A percentile compares a stretch with the other conserved stretches of the same genome.
Conservation (phyloP, 2,797 vertebrate genomes). For the Catostomus latipinnis region DNA sequence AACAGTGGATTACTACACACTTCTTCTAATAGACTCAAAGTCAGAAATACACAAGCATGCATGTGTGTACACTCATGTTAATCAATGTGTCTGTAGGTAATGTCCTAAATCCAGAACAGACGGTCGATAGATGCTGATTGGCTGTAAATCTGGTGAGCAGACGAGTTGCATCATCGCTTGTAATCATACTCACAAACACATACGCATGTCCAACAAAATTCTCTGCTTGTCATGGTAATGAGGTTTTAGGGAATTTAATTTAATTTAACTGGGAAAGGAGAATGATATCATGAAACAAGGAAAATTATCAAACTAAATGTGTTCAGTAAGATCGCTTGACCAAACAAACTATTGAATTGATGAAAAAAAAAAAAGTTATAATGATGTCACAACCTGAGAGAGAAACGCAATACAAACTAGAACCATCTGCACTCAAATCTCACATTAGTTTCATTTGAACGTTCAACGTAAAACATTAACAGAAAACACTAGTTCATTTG, state of each 20-base stretch:
- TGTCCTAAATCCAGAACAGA: slow-evolving; percentile 79
- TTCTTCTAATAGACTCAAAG: slow-evolving; percentile 14
- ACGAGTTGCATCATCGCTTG: slow-evolving; percentile 83
- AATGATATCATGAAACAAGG: slow-evolving; percentile 5
- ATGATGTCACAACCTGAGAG: not conserved
- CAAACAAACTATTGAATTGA: too few relatives aligned
- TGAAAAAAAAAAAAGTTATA: not conserved
- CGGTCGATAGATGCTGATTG: slow-evolving; percentile 87
- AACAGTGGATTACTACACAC: slow-evolving; percentile 21
- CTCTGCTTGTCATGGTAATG: slow-evolving; percentile 20
- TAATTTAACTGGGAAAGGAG: not conserved
- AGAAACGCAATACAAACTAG: slow-evolving; percentile 71
- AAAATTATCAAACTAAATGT: not conserved
- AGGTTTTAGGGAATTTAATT: slow-evolving; percentile 23
- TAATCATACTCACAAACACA: slow-evolving; percentile 75
- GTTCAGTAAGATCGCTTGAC: not conserved
- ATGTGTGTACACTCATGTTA: slow-evolving; percentile 30
- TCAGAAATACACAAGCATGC: slow-evolving; percentile 23
- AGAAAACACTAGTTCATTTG: slow-evolving; percentile 17
- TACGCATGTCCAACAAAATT: not conserved
- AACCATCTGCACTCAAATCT: slow-evolving; percentile 60
- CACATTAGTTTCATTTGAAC: not conserved
- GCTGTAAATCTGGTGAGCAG: slow-evolving; percentile 84
- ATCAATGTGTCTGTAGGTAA: slow-evolving; percentile 72
- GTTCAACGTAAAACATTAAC: slow-evolving; percentile 39